Base-by-base conservation (phyloP, 23 tunicate species). In the Trididemnum clinides region DNA sequence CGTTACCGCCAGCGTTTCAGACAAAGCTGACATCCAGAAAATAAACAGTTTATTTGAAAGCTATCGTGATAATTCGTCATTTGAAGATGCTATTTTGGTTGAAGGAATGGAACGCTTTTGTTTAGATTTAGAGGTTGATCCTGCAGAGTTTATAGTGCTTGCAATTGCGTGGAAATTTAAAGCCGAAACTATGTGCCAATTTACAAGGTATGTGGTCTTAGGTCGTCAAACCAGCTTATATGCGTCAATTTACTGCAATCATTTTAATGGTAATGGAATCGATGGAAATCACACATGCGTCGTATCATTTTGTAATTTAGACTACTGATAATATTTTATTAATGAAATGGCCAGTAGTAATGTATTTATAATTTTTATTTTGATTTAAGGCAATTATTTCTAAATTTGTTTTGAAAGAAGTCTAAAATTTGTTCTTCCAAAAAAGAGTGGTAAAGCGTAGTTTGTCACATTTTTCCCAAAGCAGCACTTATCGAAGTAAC, bases 81-180 rank as follows among this genome's bases (percentile, higher is more conserved):
- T 38, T 37, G 86, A 81, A 33, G 88, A 91, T 34, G 73, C 28
- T 28, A 86, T 92, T 20, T 58, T 87, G 25, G 89, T 85, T 0
- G 97, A 92, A 23, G 97, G 97, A 3, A 64, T 87, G 21, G 84
- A 78, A 32, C 77, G 77, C 34, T 92, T 92, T 25, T 92, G 97
- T 50, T 57, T 64, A 10, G 97, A 92, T 71, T 51, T 92, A 36
- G 86, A 83, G 35, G 91, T 92, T 26, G 91, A 92, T 44, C 97
- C 97, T 0, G 73, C 97, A 1, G 97, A 92, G 32, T 92, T 87
- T 44, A 78, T 92, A 32, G 91, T 92, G 33, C 80, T 92, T 12
- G 91, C 80, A 2, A 39, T 92, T 22, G 97, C 97, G 5, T 92
- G 97, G 97, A 92, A 92, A 74, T 92, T 92, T 30, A 92, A 92